Conservation (phyloP, 2,888 invertebrate genomes). For the Melieria crassipennis region DNA sequence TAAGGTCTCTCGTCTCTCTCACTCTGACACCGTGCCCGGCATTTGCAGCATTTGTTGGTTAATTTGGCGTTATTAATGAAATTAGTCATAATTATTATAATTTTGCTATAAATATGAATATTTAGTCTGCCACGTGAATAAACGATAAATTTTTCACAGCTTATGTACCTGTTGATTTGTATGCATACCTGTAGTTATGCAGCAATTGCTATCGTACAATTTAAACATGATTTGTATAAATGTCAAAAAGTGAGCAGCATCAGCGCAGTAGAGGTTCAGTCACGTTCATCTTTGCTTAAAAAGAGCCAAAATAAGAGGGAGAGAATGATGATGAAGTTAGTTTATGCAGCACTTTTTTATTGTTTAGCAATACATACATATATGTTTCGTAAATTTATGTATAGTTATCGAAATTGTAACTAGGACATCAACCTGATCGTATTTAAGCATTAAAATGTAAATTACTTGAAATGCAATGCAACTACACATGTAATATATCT, state of each 20-base stretch:
- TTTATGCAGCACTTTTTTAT: neutral
- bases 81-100: too few relatives aligned
- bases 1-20: too few relatives aligned
- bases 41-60: too few relatives aligned
- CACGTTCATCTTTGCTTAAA: conserved; percentile 21
- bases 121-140: conserved; percentile 31
- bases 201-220: conserved; percentile 21
- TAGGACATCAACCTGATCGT: too few relatives aligned
- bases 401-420: conserved; percentile 5
- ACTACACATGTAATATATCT: too few relatives aligned
- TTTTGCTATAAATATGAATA: too few relatives aligned
- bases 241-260: neutral
- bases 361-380: neutral
- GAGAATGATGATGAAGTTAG: conserved; percentile 15
- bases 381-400: conserved; percentile 8
- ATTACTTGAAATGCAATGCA: too few relatives aligned
- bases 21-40: too few relatives aligned
- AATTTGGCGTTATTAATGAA: too few relatives aligned
- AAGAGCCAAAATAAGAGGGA: conserved; percentile 11
- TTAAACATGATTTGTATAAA: conserved; percentile 23
- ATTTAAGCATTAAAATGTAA: too few relatives aligned
- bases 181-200: conserved; percentile 24
- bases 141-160: conserved; percentile 43
- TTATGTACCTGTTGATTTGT: conserved; percentile 40
- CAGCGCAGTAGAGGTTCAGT: conserved; percentile 5